These are phyloP conservation scores for Sebastes jordani DNA, from an alignment of 2,797 vertebrate species.

Conservation along the genomic window DNA sequence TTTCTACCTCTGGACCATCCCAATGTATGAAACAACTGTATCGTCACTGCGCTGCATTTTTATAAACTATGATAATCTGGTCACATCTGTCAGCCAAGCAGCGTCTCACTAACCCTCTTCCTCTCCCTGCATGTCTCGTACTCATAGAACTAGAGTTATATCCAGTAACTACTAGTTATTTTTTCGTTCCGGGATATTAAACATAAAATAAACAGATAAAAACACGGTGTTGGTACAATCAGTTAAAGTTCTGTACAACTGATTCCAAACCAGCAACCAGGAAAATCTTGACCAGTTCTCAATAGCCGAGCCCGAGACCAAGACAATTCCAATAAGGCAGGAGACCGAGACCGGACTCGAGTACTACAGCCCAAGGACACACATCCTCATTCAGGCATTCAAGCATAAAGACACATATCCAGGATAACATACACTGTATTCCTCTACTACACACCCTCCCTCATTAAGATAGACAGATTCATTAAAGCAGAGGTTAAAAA, in stretches of 20 bases:
- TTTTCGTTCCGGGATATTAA: not conserved
- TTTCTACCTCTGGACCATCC: fast-evolving
- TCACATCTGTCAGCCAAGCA: not conserved
- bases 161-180: not conserved
- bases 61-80: not conserved
- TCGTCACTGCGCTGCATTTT: not conserved
- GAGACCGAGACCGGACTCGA: not conserved
- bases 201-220: not conserved
- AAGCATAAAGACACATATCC: not conserved
- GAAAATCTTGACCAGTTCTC: not conserved
- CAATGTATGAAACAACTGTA: not conserved
- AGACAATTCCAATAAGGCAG: not conserved
- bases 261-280: not conserved
- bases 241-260: not conserved
- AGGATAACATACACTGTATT: not conserved
- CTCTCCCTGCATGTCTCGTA: fast-evolving
- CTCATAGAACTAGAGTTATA: not conserved
- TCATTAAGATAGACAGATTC: not conserved
- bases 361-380: not conserved
- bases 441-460: not conserved
- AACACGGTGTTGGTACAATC: not conserved
- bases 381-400: not conserved
- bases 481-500: not conserved
- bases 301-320: not conserved
- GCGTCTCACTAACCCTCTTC: fast-evolving